Evolutionary conservation across 1,140 invertebrate genomes (phyloP).

Genomic region (Temnothorax curvispinosus): DNA sequence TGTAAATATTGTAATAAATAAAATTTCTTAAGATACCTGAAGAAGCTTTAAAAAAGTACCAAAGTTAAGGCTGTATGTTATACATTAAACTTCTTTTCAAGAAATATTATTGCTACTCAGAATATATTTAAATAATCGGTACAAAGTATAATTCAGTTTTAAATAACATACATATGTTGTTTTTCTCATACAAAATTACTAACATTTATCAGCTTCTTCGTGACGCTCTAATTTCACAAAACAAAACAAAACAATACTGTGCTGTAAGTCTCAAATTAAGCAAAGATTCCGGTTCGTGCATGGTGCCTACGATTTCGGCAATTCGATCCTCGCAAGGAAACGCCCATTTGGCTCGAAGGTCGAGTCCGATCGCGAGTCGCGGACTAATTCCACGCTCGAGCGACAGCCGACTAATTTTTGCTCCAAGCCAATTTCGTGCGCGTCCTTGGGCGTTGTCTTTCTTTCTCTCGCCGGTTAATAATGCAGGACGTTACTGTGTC

Average conservation of each 20-base stretch:
- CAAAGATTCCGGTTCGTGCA: background rate
- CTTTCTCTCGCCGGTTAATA: conserved; percentile 68
- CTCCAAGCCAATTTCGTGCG: conserved; percentile 61
- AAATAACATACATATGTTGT: background rate
- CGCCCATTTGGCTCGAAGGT: conserved; percentile 52
- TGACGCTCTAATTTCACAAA: background rate
- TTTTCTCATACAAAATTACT: background rate
- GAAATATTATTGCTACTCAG: background rate
- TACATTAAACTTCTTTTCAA: background rate
- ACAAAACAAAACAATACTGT: background rate
- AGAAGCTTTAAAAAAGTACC: background rate
- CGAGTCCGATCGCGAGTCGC: conserved; percentile 52
- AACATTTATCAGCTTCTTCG: background rate
- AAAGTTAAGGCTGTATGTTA: background rate
- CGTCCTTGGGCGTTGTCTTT: conserved; percentile 63
- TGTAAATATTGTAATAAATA: background rate
- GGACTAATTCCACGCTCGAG: conserved; percentile 72
- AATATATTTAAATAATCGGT: background rate
- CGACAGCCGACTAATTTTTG: conserved; percentile 76
- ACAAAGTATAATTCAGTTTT: background rate
- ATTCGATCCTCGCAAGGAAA: conserved; percentile 19
- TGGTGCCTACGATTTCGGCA: background rate
- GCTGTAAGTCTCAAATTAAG: background rate
- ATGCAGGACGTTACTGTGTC: conserved; percentile 75
- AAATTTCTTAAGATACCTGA: background rate